These are phyloP conservation scores for Phocoena sinus DNA, from an alignment of 2,113 vertebrate genomes.

Conservation along the genomic window DNA sequence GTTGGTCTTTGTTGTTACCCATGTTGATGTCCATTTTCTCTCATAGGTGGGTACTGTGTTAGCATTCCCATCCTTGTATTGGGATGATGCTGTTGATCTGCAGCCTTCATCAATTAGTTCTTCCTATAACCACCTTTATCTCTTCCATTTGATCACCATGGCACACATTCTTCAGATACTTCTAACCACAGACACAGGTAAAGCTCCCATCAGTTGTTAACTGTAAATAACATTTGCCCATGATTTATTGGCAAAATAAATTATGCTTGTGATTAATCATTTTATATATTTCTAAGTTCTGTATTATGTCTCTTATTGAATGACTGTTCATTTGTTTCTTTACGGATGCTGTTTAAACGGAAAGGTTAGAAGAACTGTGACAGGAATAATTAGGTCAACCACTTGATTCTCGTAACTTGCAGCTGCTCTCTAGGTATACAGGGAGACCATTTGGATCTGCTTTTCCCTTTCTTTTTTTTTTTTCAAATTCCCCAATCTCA, in stretches of 20 bases:
- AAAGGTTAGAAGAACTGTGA: background rate
- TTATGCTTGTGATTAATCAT: slow-evolving; percentile 1
- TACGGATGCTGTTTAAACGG: background rate
- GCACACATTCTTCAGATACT: slow-evolving; percentile 93
- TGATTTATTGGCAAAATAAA: slow-evolving; percentile 35
- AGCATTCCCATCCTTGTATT: slow-evolving; percentile 93
- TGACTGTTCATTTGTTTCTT: background rate
- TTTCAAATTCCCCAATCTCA: background rate
- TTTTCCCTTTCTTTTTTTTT: background rate
- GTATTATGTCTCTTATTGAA: background rate
- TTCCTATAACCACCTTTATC: slow-evolving; percentile 93
- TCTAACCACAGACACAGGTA: slow-evolving; percentile 84
- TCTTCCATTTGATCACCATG: slow-evolving; percentile 95
- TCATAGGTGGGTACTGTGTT: slow-evolving; percentile 91
- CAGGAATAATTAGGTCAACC: background rate
- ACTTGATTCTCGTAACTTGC: background rate
- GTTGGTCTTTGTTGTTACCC: background rate
- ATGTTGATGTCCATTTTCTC: slow-evolving; percentile 11
- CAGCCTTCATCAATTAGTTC: slow-evolving; percentile 93
- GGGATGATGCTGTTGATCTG: slow-evolving; percentile 91
- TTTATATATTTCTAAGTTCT: background rate
- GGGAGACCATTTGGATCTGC: background rate
- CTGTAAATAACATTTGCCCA: background rate
- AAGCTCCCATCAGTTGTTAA: background rate
- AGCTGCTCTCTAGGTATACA: background rate